These are phyloP conservation scores for Alectura lathami DNA, from an alignment of 2,113 vertebrate genomes.

Conservation along the genomic window DNA sequence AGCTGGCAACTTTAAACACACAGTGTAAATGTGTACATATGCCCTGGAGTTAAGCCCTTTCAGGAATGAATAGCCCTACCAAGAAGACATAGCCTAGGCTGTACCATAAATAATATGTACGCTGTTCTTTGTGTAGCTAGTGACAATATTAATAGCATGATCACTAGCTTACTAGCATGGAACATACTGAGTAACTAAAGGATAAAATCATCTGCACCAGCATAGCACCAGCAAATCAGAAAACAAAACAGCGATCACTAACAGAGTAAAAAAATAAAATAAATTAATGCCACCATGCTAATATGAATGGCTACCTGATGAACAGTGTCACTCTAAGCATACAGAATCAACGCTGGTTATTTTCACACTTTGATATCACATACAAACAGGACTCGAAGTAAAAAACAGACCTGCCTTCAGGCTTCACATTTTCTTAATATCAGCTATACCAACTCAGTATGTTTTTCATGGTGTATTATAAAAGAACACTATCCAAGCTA, in stretches of 20 bases:
- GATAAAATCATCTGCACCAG: not conserved
- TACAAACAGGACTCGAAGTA: not conserved
- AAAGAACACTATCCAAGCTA: not conserved
- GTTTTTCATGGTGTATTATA: not conserved
- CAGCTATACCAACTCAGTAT: not conserved
- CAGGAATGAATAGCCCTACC: not conserved
- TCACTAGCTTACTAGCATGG: not conserved
- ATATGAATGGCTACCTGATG: not conserved
- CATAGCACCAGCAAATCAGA: not conserved
- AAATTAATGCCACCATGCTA: not conserved
- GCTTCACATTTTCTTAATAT: not conserved
- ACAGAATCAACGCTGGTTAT: not conserved
- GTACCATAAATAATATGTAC: fast-evolving
- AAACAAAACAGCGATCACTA: not conserved
- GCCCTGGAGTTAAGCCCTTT: not conserved
- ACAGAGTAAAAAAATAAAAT: not conserved
- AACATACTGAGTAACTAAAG: not conserved
- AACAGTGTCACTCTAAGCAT: not conserved
- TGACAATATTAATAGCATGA: not conserved
- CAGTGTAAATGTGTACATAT: not conserved
- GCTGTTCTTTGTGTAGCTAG: not conserved
- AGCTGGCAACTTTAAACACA: not conserved
- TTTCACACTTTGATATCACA: not conserved
- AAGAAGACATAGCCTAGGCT: not conserved
- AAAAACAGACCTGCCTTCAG: not conserved